Base-by-base conservation (phyloP, 2,113 vertebrate genomes). In the Scopus umbretta region DNA sequence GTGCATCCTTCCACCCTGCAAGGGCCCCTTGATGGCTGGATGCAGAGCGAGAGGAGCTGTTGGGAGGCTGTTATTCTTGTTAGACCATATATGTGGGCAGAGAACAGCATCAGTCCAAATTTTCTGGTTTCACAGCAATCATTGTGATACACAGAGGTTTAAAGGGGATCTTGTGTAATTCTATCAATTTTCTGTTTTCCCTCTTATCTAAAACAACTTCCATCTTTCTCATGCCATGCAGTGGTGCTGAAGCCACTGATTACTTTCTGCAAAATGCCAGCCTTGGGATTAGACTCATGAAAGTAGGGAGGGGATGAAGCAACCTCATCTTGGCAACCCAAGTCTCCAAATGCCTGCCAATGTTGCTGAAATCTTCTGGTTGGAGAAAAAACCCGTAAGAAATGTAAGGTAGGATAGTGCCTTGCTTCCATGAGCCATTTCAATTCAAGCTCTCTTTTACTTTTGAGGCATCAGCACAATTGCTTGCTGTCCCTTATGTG, bases 361-460 rank as follows among this genome's bases (percentile, higher is more conserved):
- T 5, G 32, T n/a, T 76, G 62, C 53, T 70, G 65, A 68, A 68
- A 87, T 81, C 34, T 42, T 65, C 19, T 29, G 49, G 43, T 1
- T 91, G 76, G 47, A 87, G 65, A 58, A 85, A 71, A 8, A 63
- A 68, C 16, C 40, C 2, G 1, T n/a, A 43, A 50, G 78, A 86
- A 88, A 55, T 52, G 4, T 47, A 29, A 72, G 61, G 29, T 8
- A 66, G 30, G 34, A 50, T 5, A 66, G 52, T 13, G 22, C 38
- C 66, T 83, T 2, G 4, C n/a, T 84, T 71, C 50, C 0, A 0
- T 40, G 43, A 85, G 27, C 43, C 66, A 43, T 49, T 42, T 58
- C 36, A 56, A 2, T 55, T 68, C 55, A 47, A 68, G 11, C 34
- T 84, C 30, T 72, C 8, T 32, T 53, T 61, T 71, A 30, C 10